Base-by-base conservation (phyloP, 1,140 invertebrate genomes). In the Choristoneura fumiferana region DNA sequence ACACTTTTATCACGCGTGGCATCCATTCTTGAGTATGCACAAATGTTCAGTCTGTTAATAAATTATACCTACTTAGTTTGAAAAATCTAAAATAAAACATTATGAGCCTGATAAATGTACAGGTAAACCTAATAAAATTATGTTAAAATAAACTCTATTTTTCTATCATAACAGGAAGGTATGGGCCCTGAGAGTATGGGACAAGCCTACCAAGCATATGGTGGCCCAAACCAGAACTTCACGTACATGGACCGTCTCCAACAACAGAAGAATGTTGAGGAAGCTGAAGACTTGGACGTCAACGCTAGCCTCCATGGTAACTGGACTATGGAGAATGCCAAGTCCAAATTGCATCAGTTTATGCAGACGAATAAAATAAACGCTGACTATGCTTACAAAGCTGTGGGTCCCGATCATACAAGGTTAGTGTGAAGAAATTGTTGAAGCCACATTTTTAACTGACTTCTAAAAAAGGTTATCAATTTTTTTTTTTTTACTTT, bases 261-360 rank as follows among this genome's bases (percentile, higher is more conserved):
- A 79, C 93, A 95, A 76, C 92, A 93, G 54, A 94, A 95, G 74
- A 93, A 91, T 68, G 92, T 97, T 43, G 96, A 96, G 79, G 96
- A 97, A 66, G 97, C 97, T 1, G 98, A 99, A 90, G 96, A 97
- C 73, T 89, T 98, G 33, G 97, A 99, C 88, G 94, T 98, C 0
- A 99, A 98, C 91, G 95, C 98, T 3, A 93, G 93, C 57, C 97
- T 99, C 73, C 98, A 99, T 90, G 98, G 98, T 6, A 98, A 98
- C 84, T 99, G 98, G 97, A 99, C 97, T 0, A 94, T 99, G 73
- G 98, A 99, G 76, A 99, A 98, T 92, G 97, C 97, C 6, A 99
- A 99, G 86, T 96, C 96, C 5, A 95, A 97, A 67, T 89, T 99
- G 0, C 97, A 99, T 92, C 97, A 99, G 83, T 99, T 96, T 86